These are phyloP conservation scores for Ornithorhynchus anatinus DNA, from an alignment of 2,113 vertebrate genomes.

Conservation along the genomic window DNA sequence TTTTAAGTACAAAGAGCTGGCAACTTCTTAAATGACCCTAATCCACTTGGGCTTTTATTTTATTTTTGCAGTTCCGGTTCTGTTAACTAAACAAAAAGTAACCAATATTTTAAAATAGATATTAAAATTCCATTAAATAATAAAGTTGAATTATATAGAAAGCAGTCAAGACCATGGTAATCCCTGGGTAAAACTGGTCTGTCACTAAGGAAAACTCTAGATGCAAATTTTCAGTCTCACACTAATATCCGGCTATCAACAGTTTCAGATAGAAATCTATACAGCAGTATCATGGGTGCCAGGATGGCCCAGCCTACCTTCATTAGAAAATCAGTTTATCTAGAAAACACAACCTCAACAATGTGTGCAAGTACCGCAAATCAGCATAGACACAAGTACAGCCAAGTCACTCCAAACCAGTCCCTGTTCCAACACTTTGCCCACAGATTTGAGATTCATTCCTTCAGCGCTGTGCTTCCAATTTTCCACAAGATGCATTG, in stretches of 20 bases:
- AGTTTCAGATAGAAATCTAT: slow-evolving; percentile 21
- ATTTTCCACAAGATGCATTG: background rate
- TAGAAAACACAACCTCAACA: slow-evolving; percentile 39
- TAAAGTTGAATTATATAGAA: slow-evolving; percentile 54
- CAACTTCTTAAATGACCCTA: slow-evolving; percentile 55
- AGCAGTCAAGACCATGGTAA: slow-evolving; percentile 28
- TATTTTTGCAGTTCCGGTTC: slow-evolving; percentile 30
- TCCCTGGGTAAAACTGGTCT: slow-evolving; percentile 4
- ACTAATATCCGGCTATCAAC: slow-evolving; percentile 32
- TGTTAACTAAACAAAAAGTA: slow-evolving; percentile 44
- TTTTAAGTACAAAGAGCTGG: slow-evolving; percentile 59
- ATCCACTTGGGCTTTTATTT: slow-evolving; percentile 50
- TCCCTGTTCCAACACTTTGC: accelerated
- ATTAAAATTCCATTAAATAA: slow-evolving; percentile 45
- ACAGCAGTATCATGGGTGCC: background rate
- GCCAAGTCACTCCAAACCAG: background rate
- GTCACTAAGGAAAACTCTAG: slow-evolving; percentile 21
- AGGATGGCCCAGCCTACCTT: slow-evolving; percentile 26
- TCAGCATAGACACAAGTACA: background rate
- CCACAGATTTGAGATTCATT: background rate
- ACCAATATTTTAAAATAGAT: slow-evolving; percentile 31
- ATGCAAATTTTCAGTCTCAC: slow-evolving; percentile 19
- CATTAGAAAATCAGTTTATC: slow-evolving; percentile 20
- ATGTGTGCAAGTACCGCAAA: slow-evolving; percentile 16
- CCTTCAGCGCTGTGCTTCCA: background rate